A percentile compares a stretch with the other conserved stretches of the same genome.
phyloP scores from a whole-genome alignment of 2,797 vertebrate genomes.

The Sandelia bainsii region DNA sequence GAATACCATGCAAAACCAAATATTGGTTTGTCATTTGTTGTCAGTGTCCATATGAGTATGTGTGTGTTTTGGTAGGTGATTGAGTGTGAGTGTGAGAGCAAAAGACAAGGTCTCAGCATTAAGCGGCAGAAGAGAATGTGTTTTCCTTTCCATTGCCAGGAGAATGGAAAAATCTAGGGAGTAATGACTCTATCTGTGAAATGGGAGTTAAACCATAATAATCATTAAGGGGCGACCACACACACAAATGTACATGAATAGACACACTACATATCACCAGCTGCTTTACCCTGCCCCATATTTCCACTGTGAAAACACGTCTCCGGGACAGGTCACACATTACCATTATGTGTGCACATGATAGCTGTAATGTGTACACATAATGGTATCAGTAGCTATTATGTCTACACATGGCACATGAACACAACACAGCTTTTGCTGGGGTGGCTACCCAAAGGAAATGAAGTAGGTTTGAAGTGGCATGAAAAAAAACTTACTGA shows the following conservation, averaged over 20 bases:
- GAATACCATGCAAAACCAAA: constrained; percentile 58
- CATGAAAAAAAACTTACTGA: not conserved
- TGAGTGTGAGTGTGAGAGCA: constrained; percentile 20
- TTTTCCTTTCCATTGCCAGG: constrained; percentile 73
- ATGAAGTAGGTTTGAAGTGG: not conserved
- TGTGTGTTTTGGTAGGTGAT: constrained; percentile 20
- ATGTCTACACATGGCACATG: not conserved
- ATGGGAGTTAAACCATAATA: constrained; percentile 78
- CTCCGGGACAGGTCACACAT: constrained; percentile 11
- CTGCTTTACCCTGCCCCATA: constrained; percentile 27
- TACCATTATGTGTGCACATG: too few species aligned
- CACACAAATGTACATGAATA: constrained; percentile 38
- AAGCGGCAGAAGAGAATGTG: constrained; percentile 61
- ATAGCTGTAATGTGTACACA: too few species aligned
- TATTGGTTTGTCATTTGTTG: constrained; percentile 61
- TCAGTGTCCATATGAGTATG: constrained; percentile 19
- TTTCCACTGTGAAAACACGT: constrained; percentile 49
- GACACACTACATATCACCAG: constrained; percentile 28
- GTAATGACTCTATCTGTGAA: constrained; percentile 70
- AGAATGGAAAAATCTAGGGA: constrained; percentile 67
- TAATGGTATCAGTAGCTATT: too few species aligned
- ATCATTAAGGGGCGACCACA: constrained; percentile 70
- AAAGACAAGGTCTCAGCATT: constrained; percentile 51
- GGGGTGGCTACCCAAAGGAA: not conserved
- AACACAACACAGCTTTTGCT: not conserved